These are phyloP conservation scores for Porites cylindrica DNA, from an alignment of 92 coral and sea anemone species.

Conservation along the genomic window DNA sequence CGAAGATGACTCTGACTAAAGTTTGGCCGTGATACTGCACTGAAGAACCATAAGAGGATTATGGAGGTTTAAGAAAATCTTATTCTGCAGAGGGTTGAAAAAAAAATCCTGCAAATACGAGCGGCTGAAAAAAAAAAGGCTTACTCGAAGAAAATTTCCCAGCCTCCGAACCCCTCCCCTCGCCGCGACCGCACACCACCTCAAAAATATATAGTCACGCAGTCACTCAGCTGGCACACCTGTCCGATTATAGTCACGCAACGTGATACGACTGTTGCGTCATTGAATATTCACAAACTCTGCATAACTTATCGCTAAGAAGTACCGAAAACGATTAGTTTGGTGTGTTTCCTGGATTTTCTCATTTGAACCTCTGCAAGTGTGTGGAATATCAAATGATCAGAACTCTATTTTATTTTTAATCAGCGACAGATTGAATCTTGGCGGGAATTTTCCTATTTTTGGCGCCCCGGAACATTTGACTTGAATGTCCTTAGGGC, in stretches of 20 bases:
- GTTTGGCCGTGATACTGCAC: too few relatives aligned
- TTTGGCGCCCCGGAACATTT: background rate
- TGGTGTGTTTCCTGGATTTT: background rate
- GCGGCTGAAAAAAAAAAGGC: too few relatives aligned
- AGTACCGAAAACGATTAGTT: background rate
- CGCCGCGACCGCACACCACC: too few relatives aligned
- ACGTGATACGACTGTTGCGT: background rate
- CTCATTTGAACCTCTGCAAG: background rate
- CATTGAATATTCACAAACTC: background rate
- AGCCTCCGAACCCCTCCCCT: too few relatives aligned
- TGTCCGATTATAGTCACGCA: background rate
- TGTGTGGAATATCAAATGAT: background rate
- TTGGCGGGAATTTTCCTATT: background rate
- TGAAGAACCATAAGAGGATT: too few relatives aligned
- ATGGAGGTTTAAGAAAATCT: too few relatives aligned
- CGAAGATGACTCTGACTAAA: too few relatives aligned
- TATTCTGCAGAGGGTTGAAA: too few relatives aligned
- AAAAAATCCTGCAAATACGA: too few relatives aligned
- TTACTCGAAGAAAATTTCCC: too few relatives aligned
- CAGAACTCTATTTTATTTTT: background rate
- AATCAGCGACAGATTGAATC: background rate
- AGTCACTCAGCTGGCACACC: too few relatives aligned
- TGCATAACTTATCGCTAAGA: background rate
- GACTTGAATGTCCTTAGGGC: background rate
- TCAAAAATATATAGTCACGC: too few relatives aligned